Conservation (phyloP, 2,113 vertebrate genomes). For the Elgaria multicarinata region DNA sequence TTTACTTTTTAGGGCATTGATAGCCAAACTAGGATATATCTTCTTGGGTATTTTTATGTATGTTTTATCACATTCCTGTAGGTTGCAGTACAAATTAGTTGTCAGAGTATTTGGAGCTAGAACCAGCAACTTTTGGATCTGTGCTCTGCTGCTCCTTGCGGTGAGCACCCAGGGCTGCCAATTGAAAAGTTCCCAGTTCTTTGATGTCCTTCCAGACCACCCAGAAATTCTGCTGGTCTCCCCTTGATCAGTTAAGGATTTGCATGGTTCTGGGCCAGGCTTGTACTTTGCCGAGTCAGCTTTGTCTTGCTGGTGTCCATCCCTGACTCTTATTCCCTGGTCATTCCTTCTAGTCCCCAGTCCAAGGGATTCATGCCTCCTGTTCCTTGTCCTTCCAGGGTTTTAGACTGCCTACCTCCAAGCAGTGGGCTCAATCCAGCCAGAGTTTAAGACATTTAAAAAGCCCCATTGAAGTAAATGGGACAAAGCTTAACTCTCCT, state of each 20-base stretch:
- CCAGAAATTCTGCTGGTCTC: neutral
- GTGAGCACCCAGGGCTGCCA: neutral
- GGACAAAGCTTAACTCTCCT: neutral
- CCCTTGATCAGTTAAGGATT: neutral
- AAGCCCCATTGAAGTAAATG: neutral
- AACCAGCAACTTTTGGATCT: neutral
- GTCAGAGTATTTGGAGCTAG: neutral
- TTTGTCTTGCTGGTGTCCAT: neutral
- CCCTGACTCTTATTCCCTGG: neutral
- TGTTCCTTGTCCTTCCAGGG: neutral
- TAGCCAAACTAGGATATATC: accelerated
- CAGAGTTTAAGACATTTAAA: neutral
- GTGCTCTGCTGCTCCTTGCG: neutral
- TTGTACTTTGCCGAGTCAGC: neutral
- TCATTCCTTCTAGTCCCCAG: too few relatives aligned
- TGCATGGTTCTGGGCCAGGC: neutral
- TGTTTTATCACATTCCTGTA: neutral
- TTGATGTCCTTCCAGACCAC: neutral
- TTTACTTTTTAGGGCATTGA: slow-evolving; percentile 7
- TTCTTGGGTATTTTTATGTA: slow-evolving; percentile 19
- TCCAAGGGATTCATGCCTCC: neutral
- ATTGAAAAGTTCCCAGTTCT: neutral
- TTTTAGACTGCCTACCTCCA: neutral
- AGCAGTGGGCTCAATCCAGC: neutral
- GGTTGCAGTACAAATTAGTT: slow-evolving; percentile 51